Percentiles rank a stretch among this genome's conserved stretches.
Evolutionary conservation across 2,888 invertebrate species (phyloP).

Genomic region (Sericinus montela): DNA sequence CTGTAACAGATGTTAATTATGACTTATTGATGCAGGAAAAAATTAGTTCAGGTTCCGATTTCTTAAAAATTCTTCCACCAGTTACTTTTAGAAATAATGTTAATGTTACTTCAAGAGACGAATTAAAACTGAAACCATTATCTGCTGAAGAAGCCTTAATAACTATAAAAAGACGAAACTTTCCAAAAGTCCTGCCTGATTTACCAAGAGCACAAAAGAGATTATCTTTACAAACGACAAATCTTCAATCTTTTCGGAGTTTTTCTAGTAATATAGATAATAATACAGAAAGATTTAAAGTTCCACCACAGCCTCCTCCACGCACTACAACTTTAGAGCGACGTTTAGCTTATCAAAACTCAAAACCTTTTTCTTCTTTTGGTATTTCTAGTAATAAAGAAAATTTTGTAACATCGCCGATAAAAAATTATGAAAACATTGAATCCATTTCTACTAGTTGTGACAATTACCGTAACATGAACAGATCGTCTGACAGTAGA

Average conservation of each 20-base stretch:
- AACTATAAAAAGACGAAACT: slow-evolving; percentile 87
- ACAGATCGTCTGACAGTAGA: slow-evolving; percentile 43
- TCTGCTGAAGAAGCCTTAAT: slow-evolving; percentile 85
- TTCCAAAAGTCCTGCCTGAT: slow-evolving; percentile 92
- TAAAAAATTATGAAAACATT: slow-evolving; percentile 62
- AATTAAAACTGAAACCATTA: slow-evolving; percentile 58
- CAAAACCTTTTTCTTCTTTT: slow-evolving; percentile 63
- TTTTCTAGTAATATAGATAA: slow-evolving; percentile 45
- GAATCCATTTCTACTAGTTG: slow-evolving; percentile 4
- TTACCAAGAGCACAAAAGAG: slow-evolving; percentile 81
- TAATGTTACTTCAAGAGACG: slow-evolving; percentile 87
- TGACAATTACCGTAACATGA: slow-evolving; percentile 16
- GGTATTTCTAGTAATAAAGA: slow-evolving; percentile 36
- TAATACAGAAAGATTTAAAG: slow-evolving; percentile 54
- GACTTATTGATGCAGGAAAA: slow-evolving; percentile 55
- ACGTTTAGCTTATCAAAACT: slow-evolving; percentile 65
- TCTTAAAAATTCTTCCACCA: slow-evolving; percentile 61
- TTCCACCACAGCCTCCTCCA: slow-evolving; percentile 87
- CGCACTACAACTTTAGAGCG: slow-evolving; percentile 84
- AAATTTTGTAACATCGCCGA: slow-evolving; percentile 35
- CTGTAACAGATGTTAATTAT: slow-evolving; percentile 80
- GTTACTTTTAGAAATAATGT: slow-evolving; percentile 79
- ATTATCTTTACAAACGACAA: slow-evolving; percentile 81
- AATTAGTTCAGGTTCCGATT: slow-evolving; percentile 39
- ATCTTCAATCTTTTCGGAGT: slow-evolving; percentile 60